These are phyloP conservation scores for Melanerpes aurifrons DNA, from an alignment of 2,113 vertebrate species.

Conservation along the genomic window DNA sequence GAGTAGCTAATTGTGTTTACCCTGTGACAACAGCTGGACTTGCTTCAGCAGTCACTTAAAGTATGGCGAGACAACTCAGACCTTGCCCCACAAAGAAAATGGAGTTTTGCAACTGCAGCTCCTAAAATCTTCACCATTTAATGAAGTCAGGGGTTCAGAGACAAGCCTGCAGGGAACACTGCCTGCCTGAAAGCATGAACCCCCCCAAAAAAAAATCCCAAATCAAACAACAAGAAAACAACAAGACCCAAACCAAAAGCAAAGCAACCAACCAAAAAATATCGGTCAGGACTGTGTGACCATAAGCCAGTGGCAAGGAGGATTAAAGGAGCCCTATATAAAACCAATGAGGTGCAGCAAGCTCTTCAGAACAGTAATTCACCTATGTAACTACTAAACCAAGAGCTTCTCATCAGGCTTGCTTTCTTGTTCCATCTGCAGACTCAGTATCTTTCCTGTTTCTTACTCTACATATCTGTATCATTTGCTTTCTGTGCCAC, in stretches of 20 bases:
- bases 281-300: neutral
- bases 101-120: neutral
- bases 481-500: neutral
- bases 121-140: neutral
- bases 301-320: neutral
- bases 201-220: neutral
- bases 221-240: too few species aligned
- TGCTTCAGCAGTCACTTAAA: neutral
- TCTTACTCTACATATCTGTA: neutral
- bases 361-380: neutral
- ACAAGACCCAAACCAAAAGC: too few species aligned
- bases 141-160: neutral
- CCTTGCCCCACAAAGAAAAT: neutral
- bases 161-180: neutral
- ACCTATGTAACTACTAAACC: neutral
- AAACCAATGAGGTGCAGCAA: neutral
- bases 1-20: neutral
- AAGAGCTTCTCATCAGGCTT: neutral
- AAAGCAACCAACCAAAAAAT: neutral
- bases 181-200: neutral
- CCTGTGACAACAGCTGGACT: neutral
- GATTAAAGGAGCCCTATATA: neutral
- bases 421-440: neutral
- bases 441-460: neutral
- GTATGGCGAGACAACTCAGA: neutral